A percentile compares a stretch with the other conserved stretches of the same genome.
phyloP scores from a whole-genome alignment of 2,797 vertebrate species.

The Sylvia borin region DNA sequence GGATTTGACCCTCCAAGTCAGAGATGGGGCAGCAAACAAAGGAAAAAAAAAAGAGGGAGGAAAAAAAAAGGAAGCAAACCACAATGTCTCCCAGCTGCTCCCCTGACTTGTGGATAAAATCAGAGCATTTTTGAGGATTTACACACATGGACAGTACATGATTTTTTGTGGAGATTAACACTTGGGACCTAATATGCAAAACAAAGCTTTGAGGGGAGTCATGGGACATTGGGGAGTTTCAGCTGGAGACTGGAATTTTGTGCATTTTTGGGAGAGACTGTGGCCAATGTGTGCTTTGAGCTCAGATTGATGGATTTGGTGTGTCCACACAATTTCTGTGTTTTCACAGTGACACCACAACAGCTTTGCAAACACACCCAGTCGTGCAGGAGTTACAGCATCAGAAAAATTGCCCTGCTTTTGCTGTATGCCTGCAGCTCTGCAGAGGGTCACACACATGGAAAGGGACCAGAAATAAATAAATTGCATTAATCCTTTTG shows the following conservation, averaged over 20 bases:
- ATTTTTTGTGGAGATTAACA: background rate
- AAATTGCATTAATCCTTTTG: conserved; percentile 39
- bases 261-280: background rate
- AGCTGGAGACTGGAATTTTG: background rate
- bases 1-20: conserved; percentile 70
- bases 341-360: background rate
- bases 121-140: background rate
- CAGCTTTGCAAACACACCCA: background rate
- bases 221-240: background rate
- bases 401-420: background rate
- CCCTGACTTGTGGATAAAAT: background rate
- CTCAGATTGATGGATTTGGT: background rate
- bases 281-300: background rate
- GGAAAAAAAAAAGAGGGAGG: background rate
- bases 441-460: background rate
- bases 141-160: background rate
- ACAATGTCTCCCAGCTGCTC: conserved; percentile 14
- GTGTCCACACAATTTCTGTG: background rate
- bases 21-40: conserved; percentile 46
- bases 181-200: background rate
- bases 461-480: conserved; percentile 16
- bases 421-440: background rate
- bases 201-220: background rate
- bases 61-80: background rate
- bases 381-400: background rate